A percentile compares a stretch with the other conserved stretches of the same genome.
Evolutionary conservation across 2,113 vertebrate genomes (phyloP).

Genomic region (Charadrius vociferus): DNA sequence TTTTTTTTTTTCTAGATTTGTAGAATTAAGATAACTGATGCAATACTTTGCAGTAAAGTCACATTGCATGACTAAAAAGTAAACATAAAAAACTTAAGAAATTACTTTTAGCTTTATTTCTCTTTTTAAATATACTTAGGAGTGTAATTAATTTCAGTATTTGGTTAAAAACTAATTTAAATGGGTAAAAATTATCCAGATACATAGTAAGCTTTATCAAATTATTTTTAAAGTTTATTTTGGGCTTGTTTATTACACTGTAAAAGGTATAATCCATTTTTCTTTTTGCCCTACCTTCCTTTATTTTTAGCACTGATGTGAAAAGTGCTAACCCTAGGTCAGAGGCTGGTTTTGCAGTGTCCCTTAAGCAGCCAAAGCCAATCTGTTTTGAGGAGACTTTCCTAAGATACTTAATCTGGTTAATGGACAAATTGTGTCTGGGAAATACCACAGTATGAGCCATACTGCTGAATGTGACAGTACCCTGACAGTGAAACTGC

Average conservation of each 20-base stretch:
- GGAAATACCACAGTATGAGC: background rate
- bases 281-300: background rate
- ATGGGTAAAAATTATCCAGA: background rate
- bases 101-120: background rate
- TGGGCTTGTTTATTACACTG: background rate
- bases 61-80: background rate
- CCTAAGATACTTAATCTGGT: constrained; percentile 39
- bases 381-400: constrained; percentile 47
- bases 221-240: background rate
- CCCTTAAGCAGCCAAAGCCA: constrained; percentile 25
- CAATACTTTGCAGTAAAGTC: background rate
- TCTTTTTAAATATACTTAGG: background rate
- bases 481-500: background rate
- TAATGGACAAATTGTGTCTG: constrained; percentile 31
- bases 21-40: background rate
- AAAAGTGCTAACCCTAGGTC: background rate
- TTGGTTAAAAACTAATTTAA: background rate
- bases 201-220: background rate
- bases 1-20: background rate
- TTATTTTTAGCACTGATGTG: background rate
- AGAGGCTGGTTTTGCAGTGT: background rate
- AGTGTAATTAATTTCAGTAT: background rate
- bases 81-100: background rate
- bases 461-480: background rate
- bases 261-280: accelerated